These are phyloP conservation scores for Onychostruthus taczanowskii DNA, from an alignment of 2,113 vertebrate species.

Conservation along the genomic window DNA sequence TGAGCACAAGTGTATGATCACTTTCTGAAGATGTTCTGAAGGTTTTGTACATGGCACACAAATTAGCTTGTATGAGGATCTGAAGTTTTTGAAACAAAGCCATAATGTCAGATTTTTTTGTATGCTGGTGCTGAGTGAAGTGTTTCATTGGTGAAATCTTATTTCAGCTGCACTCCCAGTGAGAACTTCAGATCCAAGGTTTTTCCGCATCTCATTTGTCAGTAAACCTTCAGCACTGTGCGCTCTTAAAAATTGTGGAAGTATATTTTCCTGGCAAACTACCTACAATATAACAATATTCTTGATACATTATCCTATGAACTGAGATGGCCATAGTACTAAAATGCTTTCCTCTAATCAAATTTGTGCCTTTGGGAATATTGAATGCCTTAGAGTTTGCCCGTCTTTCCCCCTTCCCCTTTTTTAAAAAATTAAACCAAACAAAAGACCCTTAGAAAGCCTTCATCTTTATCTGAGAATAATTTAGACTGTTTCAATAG, in stretches of 20 bases:
- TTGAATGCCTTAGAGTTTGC: neutral
- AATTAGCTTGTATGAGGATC: neutral
- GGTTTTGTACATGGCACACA: neutral
- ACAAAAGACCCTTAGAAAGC: neutral
- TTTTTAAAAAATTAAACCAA: neutral
- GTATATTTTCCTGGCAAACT: neutral
- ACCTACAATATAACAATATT: neutral
- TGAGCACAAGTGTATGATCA: neutral
- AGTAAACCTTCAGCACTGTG: neutral
- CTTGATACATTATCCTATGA: neutral
- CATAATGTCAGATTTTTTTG: neutral
- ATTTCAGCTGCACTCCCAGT: neutral
- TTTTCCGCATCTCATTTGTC: neutral
- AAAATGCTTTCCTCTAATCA: neutral
- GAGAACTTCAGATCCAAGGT: neutral
- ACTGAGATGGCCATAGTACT: neutral
- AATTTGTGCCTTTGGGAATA: neutral
- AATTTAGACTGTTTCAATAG: neutral
- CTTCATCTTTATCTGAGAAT: neutral
- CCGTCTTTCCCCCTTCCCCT: fast-evolving
- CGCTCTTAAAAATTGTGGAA: neutral
- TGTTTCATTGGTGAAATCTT: neutral
- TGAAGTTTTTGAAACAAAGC: neutral
- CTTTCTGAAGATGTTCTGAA: neutral
- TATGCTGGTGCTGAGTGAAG: neutral